Evolutionary conservation across 2,113 vertebrate species (phyloP).

Genomic region (Scytalopus superciliaris): DNA sequence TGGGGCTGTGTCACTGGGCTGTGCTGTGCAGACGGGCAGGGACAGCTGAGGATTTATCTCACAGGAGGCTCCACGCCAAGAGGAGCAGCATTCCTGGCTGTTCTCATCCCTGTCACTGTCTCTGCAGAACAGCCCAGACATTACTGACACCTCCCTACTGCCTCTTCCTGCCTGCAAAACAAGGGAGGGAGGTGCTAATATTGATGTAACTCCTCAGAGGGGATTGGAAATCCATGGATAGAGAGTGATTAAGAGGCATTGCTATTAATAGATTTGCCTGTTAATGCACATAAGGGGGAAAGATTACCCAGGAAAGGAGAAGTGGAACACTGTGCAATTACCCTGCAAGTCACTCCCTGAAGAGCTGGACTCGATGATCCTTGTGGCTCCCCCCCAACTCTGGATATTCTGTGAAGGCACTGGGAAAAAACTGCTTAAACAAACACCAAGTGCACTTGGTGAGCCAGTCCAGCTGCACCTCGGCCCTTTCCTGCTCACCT

Average conservation of each 20-base stretch:
- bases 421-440: neutral
- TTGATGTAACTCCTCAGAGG: neutral
- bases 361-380: neutral
- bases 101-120: neutral
- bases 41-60: neutral
- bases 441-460: rapidly evolving
- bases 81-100: neutral
- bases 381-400: no score
- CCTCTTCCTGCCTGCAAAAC: neutral
- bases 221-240: rapidly evolving
- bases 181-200: neutral
- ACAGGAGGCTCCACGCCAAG: rapidly evolving
- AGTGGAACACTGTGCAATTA: neutral
- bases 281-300: neutral
- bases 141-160: neutral
- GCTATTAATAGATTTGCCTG: neutral
- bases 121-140: neutral
- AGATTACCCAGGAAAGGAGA: neutral
- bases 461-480: neutral
- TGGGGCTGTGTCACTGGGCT: rapidly evolving
- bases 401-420: neutral
- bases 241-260: neutral
- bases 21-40: neutral
- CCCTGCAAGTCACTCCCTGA: neutral
- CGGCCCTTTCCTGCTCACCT: rapidly evolving